A percentile compares a stretch with the other conserved stretches of the same genome.
Evolutionary conservation across 1,140 invertebrate genomes (phyloP).

Genomic region (Eriosoma lanigerum): DNA sequence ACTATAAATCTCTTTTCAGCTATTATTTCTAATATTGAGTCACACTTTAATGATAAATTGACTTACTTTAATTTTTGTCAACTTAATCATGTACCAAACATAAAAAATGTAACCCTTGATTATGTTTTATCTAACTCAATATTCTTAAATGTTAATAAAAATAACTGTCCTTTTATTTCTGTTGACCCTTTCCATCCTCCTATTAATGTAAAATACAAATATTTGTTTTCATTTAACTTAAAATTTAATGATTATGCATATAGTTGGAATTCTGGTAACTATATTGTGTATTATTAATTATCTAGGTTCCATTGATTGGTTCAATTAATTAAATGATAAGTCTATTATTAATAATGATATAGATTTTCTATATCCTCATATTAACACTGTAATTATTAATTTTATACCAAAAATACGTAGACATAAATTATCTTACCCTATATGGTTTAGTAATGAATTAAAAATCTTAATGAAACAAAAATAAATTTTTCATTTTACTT

Average conservation of each 20-base stretch:
- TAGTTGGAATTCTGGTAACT: not conserved
- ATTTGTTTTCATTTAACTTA: not conserved
- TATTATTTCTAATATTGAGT: not conserved
- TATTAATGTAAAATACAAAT: not conserved
- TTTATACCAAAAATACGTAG: too few species aligned
- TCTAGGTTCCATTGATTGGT: too few species aligned
- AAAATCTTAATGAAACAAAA: too few species aligned
- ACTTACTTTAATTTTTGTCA: not conserved
- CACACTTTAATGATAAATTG: slow-evolving; percentile 1
- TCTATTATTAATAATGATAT: too few species aligned
- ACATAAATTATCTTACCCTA: too few species aligned
- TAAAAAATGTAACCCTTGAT: not conserved
- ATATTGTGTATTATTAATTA: not conserved
- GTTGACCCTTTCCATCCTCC: not conserved
- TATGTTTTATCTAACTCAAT: not conserved
- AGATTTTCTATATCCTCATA: too few species aligned
- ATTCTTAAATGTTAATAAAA: not conserved
- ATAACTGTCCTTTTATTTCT: not conserved
- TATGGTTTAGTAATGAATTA: too few species aligned
- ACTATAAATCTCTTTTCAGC: not conserved
- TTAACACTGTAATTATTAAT: too few species aligned
- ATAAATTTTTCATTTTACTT: too few species aligned
- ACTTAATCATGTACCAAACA: not conserved
- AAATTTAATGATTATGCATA: too few species aligned
- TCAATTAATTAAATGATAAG: too few species aligned